Evolutionary conservation across 35 echinoderm and acorn worm genomes (phyloP), one percentile per base, ranked within the genome.

Genomic region (Chiridota heheva): DNA sequence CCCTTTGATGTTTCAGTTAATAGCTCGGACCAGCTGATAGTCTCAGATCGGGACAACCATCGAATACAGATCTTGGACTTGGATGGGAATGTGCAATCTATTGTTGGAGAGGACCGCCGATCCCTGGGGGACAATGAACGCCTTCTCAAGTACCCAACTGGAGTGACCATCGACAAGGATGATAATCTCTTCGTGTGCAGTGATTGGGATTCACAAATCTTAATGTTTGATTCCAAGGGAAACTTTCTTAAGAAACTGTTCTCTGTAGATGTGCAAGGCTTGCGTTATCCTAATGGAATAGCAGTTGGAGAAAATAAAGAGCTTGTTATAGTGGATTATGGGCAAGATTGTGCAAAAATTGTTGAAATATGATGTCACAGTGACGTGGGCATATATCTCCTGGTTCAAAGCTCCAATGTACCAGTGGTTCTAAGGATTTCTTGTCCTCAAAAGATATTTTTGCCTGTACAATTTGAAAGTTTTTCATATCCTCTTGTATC

Each of bases 101-200:
- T 78, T 1, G 42, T 78, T 39, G 75, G 75, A 0, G 51, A 78
- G 12, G 75, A 78, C 32, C 49, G 75, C 12, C 75, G 75, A 16
- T 87, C 89, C 15, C 61, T 81, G 0, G 67, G 74, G 24, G 89
- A 91, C 17, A 81, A 82, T 2, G 95, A 98, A 22, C 77, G 80
- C 38, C 42, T 90, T 18, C 42, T 98, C n/a, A 91, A 91, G 31
- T 98, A 91, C 27, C 95, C 89, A 2, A 98, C 89, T n/a, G 95
- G 95, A 0, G 64, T 98, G 0, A 81, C 89, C 4, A 76, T 88
- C 4, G 95, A 98, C 59, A 72, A 43, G 3, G 46, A 98, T 46
- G 89, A 98, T 67, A 98, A 98, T 72, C 74, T 98, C 44, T 78
- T 79, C 55, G 89, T 98, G 2, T 98, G 95, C 62, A 91, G 90